A percentile compares a stretch with the other conserved stretches of the same genome.
Evolutionary conservation across 2,797 vertebrate species (phyloP).

Genomic region (Champsocephalus esox): DNA sequence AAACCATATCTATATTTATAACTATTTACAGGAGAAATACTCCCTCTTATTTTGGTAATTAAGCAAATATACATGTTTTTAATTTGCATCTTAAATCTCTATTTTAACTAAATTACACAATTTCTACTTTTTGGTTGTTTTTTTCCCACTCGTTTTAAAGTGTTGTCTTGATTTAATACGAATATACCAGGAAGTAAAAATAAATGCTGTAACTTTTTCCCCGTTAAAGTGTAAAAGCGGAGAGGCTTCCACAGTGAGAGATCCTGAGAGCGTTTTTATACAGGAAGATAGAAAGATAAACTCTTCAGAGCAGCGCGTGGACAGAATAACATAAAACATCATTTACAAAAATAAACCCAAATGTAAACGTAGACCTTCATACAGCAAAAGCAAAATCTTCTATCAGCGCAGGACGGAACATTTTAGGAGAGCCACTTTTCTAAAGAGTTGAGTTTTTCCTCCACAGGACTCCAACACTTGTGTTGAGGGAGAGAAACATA

Average conservation of each 20-base stretch:
- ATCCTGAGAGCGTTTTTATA: constrained; percentile 58
- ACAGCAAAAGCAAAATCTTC: constrained; percentile 36
- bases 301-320: constrained; percentile 46
- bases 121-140: constrained; percentile 34
- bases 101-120: constrained; percentile 27
- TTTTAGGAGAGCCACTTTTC: constrained; percentile 1
- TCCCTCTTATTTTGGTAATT: constrained; percentile 33
- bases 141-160: constrained; percentile 46
- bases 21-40: background rate
- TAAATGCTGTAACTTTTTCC: constrained; percentile 20
- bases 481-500: no score
- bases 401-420: constrained; percentile 26
- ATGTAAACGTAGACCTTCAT: constrained; percentile 76
- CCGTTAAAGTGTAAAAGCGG: constrained; percentile 13
- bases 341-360: constrained; percentile 47
- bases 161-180: constrained; percentile 29
- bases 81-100: background rate
- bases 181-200: constrained; percentile 6
- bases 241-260: constrained; percentile 38
- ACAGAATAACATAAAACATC: constrained; percentile 42
- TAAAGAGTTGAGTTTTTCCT: background rate
- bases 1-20: background rate
- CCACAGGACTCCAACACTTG: background rate
- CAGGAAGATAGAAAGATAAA: constrained; percentile 26
- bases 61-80: constrained; percentile 35